These are phyloP conservation scores for Troides aeacus DNA, from an alignment of 2,888 invertebrate genomes.

Conservation along the genomic window DNA sequence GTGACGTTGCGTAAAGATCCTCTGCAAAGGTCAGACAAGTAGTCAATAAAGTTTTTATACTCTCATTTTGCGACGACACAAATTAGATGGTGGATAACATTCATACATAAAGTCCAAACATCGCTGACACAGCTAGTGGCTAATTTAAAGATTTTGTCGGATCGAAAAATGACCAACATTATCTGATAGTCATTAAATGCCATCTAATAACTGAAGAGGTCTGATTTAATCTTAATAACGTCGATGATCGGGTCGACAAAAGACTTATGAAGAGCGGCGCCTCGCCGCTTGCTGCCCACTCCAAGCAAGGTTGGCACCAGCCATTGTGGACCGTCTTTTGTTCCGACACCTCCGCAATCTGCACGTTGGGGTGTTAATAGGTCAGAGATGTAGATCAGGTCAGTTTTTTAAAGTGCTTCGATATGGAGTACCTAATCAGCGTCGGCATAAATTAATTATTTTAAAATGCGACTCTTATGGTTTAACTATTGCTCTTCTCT, in stretches of 20 bases:
- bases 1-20: too few relatives aligned
- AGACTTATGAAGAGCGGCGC: constrained; percentile 5
- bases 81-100: too few relatives aligned
- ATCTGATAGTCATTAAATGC: background rate
- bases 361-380: constrained; percentile 39
- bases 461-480: too few relatives aligned
- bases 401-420: constrained; percentile 27
- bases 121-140: too few relatives aligned
- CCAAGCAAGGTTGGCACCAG: constrained; percentile 40
- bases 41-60: too few relatives aligned
- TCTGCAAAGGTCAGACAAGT: too few relatives aligned
- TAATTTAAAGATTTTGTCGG: too few relatives aligned
- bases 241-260: constrained; percentile 5
- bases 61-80: too few relatives aligned
- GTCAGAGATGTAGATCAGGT: constrained; percentile 42
- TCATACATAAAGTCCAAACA: too few relatives aligned
- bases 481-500: too few relatives aligned
- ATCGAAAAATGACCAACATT: too few relatives aligned
- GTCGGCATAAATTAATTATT: too few relatives aligned
- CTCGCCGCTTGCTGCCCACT: constrained; percentile 30
- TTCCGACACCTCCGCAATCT: constrained; percentile 35
- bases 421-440: constrained; percentile 5
- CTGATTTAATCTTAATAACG: constrained; percentile 9
- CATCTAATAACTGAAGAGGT: background rate
- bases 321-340: constrained; percentile 48